A percentile compares a stretch with the other conserved stretches of the same genome.
These are phyloP conservation scores for Yponomeuta cagnagella DNA, from an alignment of 2,888 invertebrate genomes.

Conservation along the genomic window DNA sequence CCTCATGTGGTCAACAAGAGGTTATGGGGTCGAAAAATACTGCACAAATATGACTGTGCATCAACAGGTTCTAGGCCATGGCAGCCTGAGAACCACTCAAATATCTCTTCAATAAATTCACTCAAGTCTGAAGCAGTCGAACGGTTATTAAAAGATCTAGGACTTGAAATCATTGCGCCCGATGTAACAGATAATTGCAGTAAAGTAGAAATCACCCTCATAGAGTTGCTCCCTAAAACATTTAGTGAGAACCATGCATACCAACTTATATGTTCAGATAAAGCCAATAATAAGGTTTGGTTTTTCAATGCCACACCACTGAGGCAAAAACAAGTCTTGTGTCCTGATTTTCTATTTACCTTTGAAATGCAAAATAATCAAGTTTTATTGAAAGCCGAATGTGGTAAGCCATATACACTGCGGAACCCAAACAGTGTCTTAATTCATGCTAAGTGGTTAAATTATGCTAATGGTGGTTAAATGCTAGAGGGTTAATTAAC, in stretches of 20 bases:
- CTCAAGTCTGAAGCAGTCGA: not conserved
- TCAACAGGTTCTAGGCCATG: slow-evolving; percentile 15
- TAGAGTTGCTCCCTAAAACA: slow-evolving; percentile 55
- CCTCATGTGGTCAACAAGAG: slow-evolving; percentile 85
- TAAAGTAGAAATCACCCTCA: slow-evolving; percentile 37
- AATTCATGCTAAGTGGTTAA: not conserved
- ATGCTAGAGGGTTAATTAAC: not conserved
- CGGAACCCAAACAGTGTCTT: not conserved
- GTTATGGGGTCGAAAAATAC: slow-evolving; percentile 73
- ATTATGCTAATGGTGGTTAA: not conserved
- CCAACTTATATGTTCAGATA: slow-evolving; percentile 57
- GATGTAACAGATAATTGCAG: not conserved
- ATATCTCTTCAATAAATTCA: not conserved
- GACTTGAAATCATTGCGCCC: not conserved
- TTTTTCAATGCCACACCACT: slow-evolving; percentile 66
- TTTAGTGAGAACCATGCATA: slow-evolving; percentile 46
- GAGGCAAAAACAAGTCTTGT: slow-evolving; percentile 45
- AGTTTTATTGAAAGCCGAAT: slow-evolving; percentile 55
- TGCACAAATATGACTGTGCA: slow-evolving; percentile 30
- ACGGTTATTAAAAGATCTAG: not conserved
- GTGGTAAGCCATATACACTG: slow-evolving; percentile 37
- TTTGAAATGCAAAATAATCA: slow-evolving; percentile 48
- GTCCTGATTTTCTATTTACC: slow-evolving; percentile 68
- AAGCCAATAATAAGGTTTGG: slow-evolving; percentile 41
- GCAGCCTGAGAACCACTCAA: not conserved